Base-by-base conservation (phyloP, 2,888 invertebrate genomes). In the Pristionchus maxplancki region DNA sequence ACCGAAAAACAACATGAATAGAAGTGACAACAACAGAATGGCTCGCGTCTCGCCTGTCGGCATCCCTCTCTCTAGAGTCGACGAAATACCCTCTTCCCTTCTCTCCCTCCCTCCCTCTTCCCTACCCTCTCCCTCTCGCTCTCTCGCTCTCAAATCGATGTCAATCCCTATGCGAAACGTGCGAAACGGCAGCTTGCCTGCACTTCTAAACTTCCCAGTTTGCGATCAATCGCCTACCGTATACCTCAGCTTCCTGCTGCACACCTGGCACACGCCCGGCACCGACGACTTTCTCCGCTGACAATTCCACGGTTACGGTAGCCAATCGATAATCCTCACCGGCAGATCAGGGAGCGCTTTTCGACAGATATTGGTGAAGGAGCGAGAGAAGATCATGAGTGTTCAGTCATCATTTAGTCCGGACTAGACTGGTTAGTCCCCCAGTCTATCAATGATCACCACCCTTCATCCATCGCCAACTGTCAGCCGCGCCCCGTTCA, bases 121-220 rank as follows among this genome's bases (percentile, higher is more conserved):
- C 78, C n/a, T 44, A 8, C 74, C 24, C 74, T 74, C 20, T 5
- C 78, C 31, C 34, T 67, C 8, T 17, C 67, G 44, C 40, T n/a
- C 78, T 78, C 40, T 28, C 78, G 17, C 78, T 83, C 82, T 83
- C 82, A 34, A 83, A 83, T 83, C 82, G 82, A 83, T 83, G 82
- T n/a, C 13, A 83, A 83, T 53, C 82, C n/a, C 50, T 53, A 0
- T 20, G 28, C 50, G 17, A 53, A 83, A 83, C 82, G 82, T 83
- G 82, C 82, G 82, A 83, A 83, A 53, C 82, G 53, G 8, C 82
- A 53, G 44, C 53, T 83, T 34, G 34, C 82, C 34, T 83, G 50
- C 31, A 83, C 82, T 50, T 53, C 53, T 24, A 28, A 20, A 78
- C 24, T 11, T 53, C n/a, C n/a, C 28, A 31, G 11, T 31, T 24